phyloP scores from a whole-genome alignment of 2,797 vertebrate genomes.

The Melanogrammus aeglefinus region DNA sequence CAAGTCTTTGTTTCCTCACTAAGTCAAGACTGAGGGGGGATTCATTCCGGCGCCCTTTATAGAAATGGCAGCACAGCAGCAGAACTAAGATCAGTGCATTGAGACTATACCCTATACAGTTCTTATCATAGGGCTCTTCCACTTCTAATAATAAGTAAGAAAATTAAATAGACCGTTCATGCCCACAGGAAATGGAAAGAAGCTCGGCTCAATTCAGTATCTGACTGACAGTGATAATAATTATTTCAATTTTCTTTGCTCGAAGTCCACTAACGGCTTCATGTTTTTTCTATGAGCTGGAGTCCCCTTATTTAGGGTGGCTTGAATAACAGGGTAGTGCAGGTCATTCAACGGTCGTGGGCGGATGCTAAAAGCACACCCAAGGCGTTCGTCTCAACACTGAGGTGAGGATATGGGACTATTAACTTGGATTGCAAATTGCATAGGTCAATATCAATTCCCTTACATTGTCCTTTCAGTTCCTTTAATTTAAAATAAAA shows the following conservation, averaged over 20 bases:
- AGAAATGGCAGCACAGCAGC: neutral
- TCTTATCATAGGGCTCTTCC: slow-evolving; percentile 36
- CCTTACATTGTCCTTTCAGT: neutral
- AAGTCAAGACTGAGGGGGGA: neutral
- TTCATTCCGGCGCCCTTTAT: neutral
- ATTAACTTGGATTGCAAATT: slow-evolving; percentile 21
- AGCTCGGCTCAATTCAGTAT: neutral
- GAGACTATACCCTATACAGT: slow-evolving; percentile 2
- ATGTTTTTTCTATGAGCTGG: slow-evolving; percentile 28
- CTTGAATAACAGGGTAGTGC: slow-evolving; percentile 48
- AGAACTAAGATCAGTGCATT: neutral
- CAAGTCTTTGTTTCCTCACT: neutral
- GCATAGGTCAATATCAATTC: slow-evolving; percentile 17
- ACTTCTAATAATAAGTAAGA: slow-evolving; percentile 32
- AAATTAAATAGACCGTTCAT: slow-evolving; percentile 44
- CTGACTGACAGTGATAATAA: slow-evolving; percentile 31
- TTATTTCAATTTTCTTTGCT: slow-evolving; percentile 24
- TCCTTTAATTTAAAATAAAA: neutral
- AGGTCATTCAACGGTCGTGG: slow-evolving; percentile 46
- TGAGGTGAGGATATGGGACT: slow-evolving; percentile 33
- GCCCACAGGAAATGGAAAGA: slow-evolving; percentile 45
- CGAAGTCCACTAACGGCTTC: slow-evolving; percentile 40
- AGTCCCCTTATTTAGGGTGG: slow-evolving; percentile 46
- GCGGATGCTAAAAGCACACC: slow-evolving; percentile 56
- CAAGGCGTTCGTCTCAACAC: slow-evolving; percentile 41